These are phyloP conservation scores for Drosophila orena DNA, from an alignment of 1,140 invertebrate species.

Conservation along the genomic window DNA sequence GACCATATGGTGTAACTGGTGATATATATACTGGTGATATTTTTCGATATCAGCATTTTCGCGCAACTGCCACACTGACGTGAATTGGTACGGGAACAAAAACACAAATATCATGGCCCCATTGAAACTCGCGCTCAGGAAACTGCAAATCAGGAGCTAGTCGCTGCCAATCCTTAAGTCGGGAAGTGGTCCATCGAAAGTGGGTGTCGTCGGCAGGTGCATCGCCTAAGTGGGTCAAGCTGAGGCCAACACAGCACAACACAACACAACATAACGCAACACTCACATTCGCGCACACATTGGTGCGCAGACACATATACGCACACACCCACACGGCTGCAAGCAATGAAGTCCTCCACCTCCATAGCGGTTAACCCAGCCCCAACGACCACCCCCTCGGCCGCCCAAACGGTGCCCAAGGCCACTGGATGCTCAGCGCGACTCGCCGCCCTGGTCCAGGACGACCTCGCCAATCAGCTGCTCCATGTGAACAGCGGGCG, in stretches of 20 bases:
- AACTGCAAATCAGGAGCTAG: constrained; percentile 25
- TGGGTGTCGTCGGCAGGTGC: constrained; percentile 16
- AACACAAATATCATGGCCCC: constrained; percentile 34
- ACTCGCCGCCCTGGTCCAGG: background rate
- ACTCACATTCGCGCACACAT: background rate
- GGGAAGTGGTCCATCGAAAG: constrained; percentile 5
- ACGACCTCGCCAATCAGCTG: constrained; percentile 69
- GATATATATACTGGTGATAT: too few species aligned
- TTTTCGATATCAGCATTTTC: background rate
- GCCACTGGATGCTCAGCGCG: background rate
- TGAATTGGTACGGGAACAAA: constrained; percentile 11
- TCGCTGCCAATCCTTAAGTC: background rate
- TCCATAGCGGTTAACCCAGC: constrained; percentile 8
- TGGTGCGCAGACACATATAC: constrained; percentile 17
- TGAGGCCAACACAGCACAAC: constrained; percentile 6
- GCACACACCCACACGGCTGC: background rate
- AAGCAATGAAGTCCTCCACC: constrained; percentile 43
- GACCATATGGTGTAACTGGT: background rate
- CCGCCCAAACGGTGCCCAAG: constrained; percentile 67
- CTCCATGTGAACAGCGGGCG: constrained; percentile 57
- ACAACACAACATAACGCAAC: background rate
- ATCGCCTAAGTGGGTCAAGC: constrained; percentile 32
- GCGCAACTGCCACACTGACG: background rate
- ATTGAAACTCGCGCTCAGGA: constrained; percentile 7
- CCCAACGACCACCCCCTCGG: constrained; percentile 28